Evolutionary conservation across 2,888 invertebrate genomes (phyloP).

Genomic region (Bugula neritina): DNA sequence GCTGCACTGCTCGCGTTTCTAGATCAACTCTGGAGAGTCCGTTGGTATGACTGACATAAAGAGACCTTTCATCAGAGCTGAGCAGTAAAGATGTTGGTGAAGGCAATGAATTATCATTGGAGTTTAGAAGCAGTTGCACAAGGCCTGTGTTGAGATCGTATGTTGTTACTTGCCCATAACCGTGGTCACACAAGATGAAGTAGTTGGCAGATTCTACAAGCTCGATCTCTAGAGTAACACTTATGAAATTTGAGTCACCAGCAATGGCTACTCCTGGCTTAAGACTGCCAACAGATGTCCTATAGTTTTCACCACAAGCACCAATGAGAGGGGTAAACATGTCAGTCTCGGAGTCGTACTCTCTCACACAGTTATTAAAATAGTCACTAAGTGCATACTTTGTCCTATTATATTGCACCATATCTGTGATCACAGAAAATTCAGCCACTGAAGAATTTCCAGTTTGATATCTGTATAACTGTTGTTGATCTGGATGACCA

Average conservation of each 20-base stretch:
- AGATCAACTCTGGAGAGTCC: slow-evolving; percentile 6
- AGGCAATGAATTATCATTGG: not conserved
- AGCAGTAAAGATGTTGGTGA: not conserved
- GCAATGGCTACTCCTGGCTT: not conserved
- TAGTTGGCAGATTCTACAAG: not conserved
- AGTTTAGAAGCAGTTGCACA: not conserved
- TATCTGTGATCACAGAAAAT: not conserved
- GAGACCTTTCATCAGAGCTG: not conserved
- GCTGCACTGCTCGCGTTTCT: not conserved
- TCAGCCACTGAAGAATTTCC: not conserved
- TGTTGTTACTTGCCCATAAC: not conserved
- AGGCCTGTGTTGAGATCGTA: not conserved
- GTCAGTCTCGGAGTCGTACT: slow-evolving; percentile 18
- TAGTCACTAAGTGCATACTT: not conserved
- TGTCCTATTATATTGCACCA: slow-evolving; percentile 9
- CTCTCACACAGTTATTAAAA: slow-evolving; percentile 20
- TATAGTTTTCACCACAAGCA: not conserved
- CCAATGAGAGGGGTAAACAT: not conserved
- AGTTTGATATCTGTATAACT: not conserved
- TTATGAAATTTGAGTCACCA: not conserved
- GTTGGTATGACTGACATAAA: not conserved
- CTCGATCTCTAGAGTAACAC: not conserved
- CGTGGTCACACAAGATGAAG: not conserved
- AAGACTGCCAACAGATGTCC: not conserved
- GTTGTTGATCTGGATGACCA: not conserved